phyloP scores from a whole-genome alignment of 2,113 vertebrate genomes.

The Ammodytes dubius region DNA sequence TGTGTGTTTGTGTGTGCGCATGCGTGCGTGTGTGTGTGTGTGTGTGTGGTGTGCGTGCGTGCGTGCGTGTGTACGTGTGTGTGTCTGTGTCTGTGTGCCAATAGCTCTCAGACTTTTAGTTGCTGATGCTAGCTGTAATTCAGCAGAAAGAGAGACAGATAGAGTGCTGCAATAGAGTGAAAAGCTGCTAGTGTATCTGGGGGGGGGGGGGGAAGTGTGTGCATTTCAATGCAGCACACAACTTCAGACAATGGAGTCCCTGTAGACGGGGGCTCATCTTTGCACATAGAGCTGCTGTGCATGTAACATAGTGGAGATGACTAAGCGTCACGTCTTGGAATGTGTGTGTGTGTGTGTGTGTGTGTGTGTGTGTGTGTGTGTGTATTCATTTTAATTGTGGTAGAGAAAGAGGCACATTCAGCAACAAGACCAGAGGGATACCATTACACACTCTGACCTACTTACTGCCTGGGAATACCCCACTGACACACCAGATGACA shows the following conservation, averaged over 20 bases:
- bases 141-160: constrained; percentile 53
- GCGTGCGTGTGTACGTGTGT: constrained; percentile 22
- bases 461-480: constrained; percentile 58
- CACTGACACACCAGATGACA: constrained; percentile 35
- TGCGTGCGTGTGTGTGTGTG: constrained; percentile 42
- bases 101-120: constrained; percentile 62
- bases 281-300: constrained; percentile 21
- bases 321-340: constrained; percentile 10
- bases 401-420: constrained; percentile 23
- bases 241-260: constrained; percentile 53
- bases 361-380: constrained; percentile 1
- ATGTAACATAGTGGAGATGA: constrained; percentile 12
- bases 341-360: background rate
- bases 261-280: constrained; percentile 20
- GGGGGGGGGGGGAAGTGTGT: constrained; percentile 17
- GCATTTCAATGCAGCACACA: constrained; percentile 48
- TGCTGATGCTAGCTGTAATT: constrained; percentile 73
- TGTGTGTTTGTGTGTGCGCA: constrained; percentile 31
- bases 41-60: constrained; percentile 37
- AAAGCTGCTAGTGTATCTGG: constrained; percentile 47
- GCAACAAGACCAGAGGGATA: constrained; percentile 42
- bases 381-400: constrained; percentile 38
- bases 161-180: constrained; percentile 62
- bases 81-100: constrained; percentile 51
- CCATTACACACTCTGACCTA: constrained; percentile 62